phyloP scores from a whole-genome alignment of 2,113 vertebrate species.

The Macroglossus sobrinus region DNA sequence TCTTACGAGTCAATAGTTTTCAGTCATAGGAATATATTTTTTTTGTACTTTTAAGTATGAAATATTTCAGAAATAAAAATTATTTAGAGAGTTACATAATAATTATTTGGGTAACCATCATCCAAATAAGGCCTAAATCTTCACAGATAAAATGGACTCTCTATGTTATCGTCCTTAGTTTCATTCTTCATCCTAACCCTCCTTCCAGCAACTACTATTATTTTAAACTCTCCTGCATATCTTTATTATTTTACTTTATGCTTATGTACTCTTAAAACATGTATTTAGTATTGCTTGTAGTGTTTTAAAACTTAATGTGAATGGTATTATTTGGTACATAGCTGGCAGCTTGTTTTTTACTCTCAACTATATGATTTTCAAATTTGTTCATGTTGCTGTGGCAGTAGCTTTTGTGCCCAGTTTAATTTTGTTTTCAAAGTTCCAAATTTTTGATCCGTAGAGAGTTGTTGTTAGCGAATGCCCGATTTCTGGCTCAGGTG shows the following conservation, averaged over 20 bases:
- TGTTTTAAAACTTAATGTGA: background rate
- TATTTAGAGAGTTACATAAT: background rate
- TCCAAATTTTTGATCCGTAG: background rate
- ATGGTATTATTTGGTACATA: background rate
- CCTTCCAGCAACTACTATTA: background rate
- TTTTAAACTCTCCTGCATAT: background rate
- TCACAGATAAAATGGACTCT: background rate
- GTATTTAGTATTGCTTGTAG: background rate
- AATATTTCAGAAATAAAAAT: background rate
- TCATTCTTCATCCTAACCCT: background rate
- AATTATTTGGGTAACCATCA: background rate
- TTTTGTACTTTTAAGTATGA: background rate
- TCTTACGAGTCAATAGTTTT: background rate
- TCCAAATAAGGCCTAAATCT: background rate
- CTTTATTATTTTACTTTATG: background rate
- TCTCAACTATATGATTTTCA: background rate
- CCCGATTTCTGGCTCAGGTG: slow-evolving; percentile 23
- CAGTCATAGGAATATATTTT: background rate
- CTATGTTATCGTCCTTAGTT: background rate
- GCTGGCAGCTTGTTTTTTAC: background rate
- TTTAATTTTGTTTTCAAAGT: slow-evolving; percentile 8
- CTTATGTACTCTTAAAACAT: background rate
- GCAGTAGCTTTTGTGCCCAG: background rate
- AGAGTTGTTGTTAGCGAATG: slow-evolving; percentile 13
- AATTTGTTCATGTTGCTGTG: background rate